Evolutionary conservation across 2,797 vertebrate genomes (phyloP).

Genomic region (Thripadectes ignobilis): DNA sequence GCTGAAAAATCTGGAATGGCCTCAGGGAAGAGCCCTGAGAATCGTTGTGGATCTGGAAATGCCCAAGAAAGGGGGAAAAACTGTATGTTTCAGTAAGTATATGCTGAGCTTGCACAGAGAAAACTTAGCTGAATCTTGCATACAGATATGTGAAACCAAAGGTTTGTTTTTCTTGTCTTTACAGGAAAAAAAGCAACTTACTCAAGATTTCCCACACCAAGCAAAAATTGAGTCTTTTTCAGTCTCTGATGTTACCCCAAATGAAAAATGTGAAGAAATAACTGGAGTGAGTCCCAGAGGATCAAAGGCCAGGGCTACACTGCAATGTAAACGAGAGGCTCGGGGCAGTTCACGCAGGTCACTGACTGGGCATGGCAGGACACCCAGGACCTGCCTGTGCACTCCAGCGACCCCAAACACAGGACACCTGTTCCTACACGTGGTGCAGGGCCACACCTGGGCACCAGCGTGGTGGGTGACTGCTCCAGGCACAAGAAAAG

Average conservation of each 20-base stretch:
- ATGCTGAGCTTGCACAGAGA: not conserved
- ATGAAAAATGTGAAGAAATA: not conserved
- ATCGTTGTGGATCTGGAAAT: not conserved
- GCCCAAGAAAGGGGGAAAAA: not conserved
- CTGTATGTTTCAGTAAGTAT: not conserved
- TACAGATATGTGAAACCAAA: not conserved
- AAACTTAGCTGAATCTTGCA: not conserved
- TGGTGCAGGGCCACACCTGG: not conserved
- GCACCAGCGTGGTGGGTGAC: rapidly evolving
- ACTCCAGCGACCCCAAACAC: rapidly evolving
- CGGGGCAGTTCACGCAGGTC: not conserved
- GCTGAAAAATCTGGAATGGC: not conserved
- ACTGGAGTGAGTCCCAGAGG: not conserved
- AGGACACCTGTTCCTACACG: rapidly evolving
- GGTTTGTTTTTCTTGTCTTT: not conserved
- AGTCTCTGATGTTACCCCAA: not conserved
- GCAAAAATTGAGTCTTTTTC: not conserved
- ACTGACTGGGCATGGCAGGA: rapidly evolving
- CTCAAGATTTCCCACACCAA: not conserved
- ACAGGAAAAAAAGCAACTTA: not conserved
- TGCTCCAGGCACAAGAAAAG: not conserved
- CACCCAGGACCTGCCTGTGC: not conserved
- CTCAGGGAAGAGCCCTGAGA: not conserved
- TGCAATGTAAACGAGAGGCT: rapidly evolving
- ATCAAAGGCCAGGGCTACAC: not conserved